Evolutionary conservation across 1,140 invertebrate species (phyloP).

Genomic region (Formica exsecta): DNA sequence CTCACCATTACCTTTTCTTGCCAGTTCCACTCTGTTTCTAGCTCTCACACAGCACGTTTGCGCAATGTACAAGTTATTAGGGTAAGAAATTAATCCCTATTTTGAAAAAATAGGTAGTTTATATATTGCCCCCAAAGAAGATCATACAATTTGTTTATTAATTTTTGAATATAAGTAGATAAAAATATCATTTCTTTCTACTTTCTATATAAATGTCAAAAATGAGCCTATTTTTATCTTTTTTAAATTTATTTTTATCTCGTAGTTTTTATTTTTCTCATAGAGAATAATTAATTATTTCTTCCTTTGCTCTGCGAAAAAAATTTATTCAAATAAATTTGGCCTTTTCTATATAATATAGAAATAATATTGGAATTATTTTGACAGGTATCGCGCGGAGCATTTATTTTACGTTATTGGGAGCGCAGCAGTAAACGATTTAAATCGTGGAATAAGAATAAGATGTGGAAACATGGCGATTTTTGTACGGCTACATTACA

Average conservation of each 20-base stretch:
- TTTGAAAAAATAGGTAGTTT: slow-evolving; percentile 10
- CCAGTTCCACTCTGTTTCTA: neutral
- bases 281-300: neutral
- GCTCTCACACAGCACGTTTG: slow-evolving; percentile 32
- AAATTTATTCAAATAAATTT: neutral
- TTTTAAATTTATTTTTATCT: neutral
- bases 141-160: neutral
- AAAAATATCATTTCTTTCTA: neutral
- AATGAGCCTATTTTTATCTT: neutral
- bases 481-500: slow-evolving; percentile 28
- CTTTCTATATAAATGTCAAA: neutral
- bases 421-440: neutral
- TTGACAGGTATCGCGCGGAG: slow-evolving; percentile 14
- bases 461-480: neutral
- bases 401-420: slow-evolving; percentile 12
- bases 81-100: slow-evolving; percentile 24
- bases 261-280: neutral
- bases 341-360: too few relatives aligned
- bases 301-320: neutral
- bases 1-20: neutral
- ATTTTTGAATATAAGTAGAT: neutral
- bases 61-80: slow-evolving; percentile 27
- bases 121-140: neutral
- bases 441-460: neutral
- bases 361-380: neutral